Evolutionary conservation across 92 coral and sea anemone species (phyloP), one percentile per base, ranked within the genome.

Genomic region (Epizoanthus rinbou): DNA sequence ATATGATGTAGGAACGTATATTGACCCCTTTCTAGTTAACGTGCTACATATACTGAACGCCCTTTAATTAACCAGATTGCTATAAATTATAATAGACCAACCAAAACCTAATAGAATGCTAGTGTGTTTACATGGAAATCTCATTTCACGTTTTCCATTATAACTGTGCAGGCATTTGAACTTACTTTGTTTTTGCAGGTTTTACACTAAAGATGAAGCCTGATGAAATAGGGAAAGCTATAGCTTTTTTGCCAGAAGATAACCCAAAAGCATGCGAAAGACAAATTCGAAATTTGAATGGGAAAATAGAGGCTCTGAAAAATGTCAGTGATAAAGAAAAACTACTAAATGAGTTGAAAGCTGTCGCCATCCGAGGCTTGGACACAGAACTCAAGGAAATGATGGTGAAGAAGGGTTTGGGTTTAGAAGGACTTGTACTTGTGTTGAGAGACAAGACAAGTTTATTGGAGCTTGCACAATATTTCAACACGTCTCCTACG

Each of bases 361-460:
- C 15, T 14, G 73, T 57, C 11, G 59, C 87, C 59, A 39, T 45
- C 28, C 65, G 72, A 64, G 92, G 92, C 23, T 69, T 89, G 45
- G 50, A 69, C 2, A 11, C 39, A 41, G 85, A 89, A 7, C 83
- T 89, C 11, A 57, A 53, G 74, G 33, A 22, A 1, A 56, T 66
- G 83, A 60, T 89, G 66, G 69, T 74, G 73, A 28, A 64, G 66
- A 83, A 81, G 2, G 92, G 92, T 0, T 37, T 89, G 67, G 59
- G 56, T 1, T 67, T 81, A 21, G 89, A 89, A 81, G 89, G 80
- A 39, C 89, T 89, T 35, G 39, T 35, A n/a, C 86, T 89, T 6
- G 89, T 89, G 24, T 31, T 85, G 35, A 67, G 74, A n/a, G 75
- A 85, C 47, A 73, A 80, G 70, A 89, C 92, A 19, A 86, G 56